These are phyloP conservation scores for Cepphus grylle DNA, from an alignment of 2,113 vertebrate genomes.

Conservation along the genomic window DNA sequence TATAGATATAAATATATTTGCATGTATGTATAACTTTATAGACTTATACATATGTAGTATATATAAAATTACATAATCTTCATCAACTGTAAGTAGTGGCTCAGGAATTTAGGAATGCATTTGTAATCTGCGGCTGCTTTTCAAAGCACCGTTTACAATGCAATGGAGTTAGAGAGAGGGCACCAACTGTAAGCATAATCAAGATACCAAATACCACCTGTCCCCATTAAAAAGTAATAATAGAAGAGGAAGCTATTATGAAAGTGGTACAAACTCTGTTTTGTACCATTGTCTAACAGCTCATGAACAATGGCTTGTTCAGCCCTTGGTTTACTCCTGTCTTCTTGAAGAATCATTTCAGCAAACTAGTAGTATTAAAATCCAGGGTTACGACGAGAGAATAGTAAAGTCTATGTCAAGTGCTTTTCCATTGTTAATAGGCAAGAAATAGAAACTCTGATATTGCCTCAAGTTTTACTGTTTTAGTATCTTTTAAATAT, in stretches of 20 bases:
- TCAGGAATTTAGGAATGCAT: background rate
- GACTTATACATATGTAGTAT: background rate
- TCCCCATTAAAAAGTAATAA: background rate
- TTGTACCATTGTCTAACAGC: background rate
- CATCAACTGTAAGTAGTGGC: background rate
- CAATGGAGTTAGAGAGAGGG: background rate
- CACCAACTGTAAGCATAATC: background rate
- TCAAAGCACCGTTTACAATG: background rate
- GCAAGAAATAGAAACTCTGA: background rate
- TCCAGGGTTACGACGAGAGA: background rate
- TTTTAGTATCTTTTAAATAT: background rate
- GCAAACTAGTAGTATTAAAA: background rate
- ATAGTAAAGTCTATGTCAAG: background rate
- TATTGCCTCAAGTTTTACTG: background rate
- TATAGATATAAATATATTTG: background rate
- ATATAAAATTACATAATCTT: background rate
- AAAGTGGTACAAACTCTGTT: background rate
- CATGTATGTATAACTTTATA: background rate
- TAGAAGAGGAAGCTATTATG: background rate
- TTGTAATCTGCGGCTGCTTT: background rate
- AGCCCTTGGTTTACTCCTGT: background rate
- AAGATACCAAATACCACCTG: background rate
- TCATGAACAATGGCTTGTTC: background rate
- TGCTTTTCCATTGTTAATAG: background rate
- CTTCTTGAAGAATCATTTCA: background rate